Conservation (phyloP, 1,140 invertebrate species). For the Antheraea pernyi region DNA sequence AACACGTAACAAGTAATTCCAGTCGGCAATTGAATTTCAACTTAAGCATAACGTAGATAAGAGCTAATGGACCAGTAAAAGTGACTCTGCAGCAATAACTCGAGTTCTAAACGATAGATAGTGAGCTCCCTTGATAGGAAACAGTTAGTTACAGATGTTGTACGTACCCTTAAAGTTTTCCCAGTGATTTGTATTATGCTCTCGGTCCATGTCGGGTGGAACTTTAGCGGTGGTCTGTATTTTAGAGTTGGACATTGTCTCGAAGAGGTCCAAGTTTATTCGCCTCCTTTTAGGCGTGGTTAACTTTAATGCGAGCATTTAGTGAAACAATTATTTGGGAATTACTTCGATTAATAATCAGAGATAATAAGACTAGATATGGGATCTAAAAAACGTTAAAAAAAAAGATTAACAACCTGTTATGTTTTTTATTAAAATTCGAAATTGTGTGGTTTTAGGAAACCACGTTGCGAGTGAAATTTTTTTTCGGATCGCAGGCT, state of each 20-base stretch:
- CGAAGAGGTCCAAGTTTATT: slow-evolving; percentile 2
- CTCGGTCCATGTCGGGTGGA: slow-evolving; percentile 18
- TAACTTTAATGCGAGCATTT: too few species aligned
- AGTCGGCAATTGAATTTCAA: slow-evolving; percentile 24
- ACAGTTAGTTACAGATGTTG: slow-evolving; percentile 36
- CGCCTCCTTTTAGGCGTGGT: neutral
- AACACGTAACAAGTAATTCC: neutral
- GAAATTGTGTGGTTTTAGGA: too few species aligned
- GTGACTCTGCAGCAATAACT: slow-evolving; percentile 24
- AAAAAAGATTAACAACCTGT: too few species aligned
- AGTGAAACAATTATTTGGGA: too few species aligned
- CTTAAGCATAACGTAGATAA: slow-evolving; percentile 24
- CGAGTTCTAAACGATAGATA: slow-evolving; percentile 34
- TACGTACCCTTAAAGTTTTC: slow-evolving; percentile 22
- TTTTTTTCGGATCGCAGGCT: too few species aligned
- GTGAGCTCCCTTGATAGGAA: slow-evolving; percentile 25
- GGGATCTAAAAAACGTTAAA: too few species aligned
- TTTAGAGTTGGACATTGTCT: slow-evolving; percentile 4
- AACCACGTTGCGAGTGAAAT: too few species aligned
- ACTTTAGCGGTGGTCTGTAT: slow-evolving; percentile 13
- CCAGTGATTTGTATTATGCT: slow-evolving; percentile 29
- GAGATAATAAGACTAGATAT: too few species aligned
- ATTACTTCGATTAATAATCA: too few species aligned
- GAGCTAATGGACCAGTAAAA: slow-evolving; percentile 20
- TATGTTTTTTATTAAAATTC: too few species aligned